Conservation (phyloP, 2,797 vertebrate genomes). For the Typhlichthys subterraneus region DNA sequence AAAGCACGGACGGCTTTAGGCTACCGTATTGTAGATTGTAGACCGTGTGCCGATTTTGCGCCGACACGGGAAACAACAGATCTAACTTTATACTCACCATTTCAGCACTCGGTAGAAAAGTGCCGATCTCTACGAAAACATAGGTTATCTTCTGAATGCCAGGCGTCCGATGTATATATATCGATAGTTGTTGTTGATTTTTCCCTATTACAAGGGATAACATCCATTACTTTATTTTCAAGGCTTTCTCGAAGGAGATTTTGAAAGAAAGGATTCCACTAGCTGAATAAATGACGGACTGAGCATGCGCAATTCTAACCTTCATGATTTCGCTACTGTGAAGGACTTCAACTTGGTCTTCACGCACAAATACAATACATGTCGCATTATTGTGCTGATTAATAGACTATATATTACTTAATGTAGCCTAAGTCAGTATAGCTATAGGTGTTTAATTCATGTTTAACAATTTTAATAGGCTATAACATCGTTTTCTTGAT, state of each 20-base stretch:
- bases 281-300: conserved; percentile 18
- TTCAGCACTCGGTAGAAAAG: conserved; percentile 56
- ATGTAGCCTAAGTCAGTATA: no score
- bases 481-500: no score
- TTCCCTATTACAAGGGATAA: neutral
- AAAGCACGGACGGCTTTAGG: neutral
- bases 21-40: neutral
- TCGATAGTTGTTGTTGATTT: neutral
- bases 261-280: conserved; percentile 58
- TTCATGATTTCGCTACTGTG: neutral
- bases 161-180: neutral
- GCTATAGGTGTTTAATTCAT: no score
- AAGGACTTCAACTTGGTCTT: neutral
- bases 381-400: no score
- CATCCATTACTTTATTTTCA: conserved; percentile 32
- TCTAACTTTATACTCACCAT: conserved; percentile 75
- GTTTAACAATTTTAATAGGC: no score
- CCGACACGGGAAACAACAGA: conserved; percentile 21
- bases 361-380: no score
- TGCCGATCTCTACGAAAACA: conserved; percentile 11
- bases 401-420: no score
- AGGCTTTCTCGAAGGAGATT: conserved; percentile 39
- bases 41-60: conserved; percentile 23
- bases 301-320: conserved; percentile 67
- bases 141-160: neutral